These are phyloP conservation scores for Aphodius sticticus DNA, from an alignment of 2,888 invertebrate species.

Conservation along the genomic window DNA sequence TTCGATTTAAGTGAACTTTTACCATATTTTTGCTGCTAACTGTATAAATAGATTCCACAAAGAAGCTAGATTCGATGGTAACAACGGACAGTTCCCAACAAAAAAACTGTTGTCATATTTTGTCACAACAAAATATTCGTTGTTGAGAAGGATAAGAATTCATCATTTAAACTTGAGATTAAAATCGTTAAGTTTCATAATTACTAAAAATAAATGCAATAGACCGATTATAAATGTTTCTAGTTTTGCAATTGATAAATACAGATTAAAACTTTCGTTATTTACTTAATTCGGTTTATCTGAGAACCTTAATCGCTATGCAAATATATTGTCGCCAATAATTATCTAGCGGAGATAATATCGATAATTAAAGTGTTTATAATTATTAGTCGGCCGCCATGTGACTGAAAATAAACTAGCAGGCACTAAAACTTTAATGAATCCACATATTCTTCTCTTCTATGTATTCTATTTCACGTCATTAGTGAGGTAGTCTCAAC, in stretches of 20 bases:
- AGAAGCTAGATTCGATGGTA: too few relatives aligned
- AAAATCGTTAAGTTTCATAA: too few relatives aligned
- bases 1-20: too few relatives aligned
- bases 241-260: neutral
- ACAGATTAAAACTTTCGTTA: neutral
- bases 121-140: too few relatives aligned
- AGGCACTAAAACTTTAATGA: neutral
- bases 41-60: too few relatives aligned
- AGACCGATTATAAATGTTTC: too few relatives aligned
- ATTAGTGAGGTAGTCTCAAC: neutral
- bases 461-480: neutral
- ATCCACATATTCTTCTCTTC: neutral
- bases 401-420: neutral
- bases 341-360: neutral
- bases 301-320: neutral
- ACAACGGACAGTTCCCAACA: too few relatives aligned
- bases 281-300: neutral
- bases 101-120: too few relatives aligned
- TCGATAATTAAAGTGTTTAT: constrained; percentile 4
- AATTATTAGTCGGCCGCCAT: neutral
- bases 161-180: too few relatives aligned
- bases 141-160: too few relatives aligned
- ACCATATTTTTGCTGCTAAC: too few relatives aligned
- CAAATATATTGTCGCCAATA: neutral
- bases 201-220: too few relatives aligned